These are phyloP conservation scores for Haliclona indistincta DNA, from an alignment of 37 sponge, comb jelly and placozoan species.

Conservation along the genomic window DNA sequence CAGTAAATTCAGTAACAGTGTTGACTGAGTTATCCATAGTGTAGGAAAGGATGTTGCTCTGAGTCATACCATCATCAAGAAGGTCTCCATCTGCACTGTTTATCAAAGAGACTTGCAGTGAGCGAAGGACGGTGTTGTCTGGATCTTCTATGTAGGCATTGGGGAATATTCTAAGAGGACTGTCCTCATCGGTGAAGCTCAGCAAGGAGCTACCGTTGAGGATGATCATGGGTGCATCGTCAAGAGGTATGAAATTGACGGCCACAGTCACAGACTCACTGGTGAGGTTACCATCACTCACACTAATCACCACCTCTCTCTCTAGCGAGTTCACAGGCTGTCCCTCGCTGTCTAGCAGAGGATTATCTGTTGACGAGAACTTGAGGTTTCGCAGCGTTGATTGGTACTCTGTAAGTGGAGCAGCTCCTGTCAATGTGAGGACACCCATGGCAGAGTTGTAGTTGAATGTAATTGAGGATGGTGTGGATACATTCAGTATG, in stretches of 20 bases:
- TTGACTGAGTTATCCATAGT: neutral
- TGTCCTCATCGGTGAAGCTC: slow-evolving; percentile 44
- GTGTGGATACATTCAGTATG: neutral
- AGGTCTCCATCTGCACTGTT: slow-evolving; percentile 9
- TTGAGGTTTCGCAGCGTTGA: slow-evolving; percentile 17
- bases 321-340: slow-evolving; percentile 1
- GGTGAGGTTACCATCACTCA: slow-evolving; percentile 53
- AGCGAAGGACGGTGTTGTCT: slow-evolving; percentile 38
- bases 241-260: slow-evolving; percentile 46
- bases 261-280: slow-evolving; percentile 16
- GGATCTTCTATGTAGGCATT: slow-evolving; percentile 41
- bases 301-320: slow-evolving; percentile 32
- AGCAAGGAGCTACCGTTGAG: neutral
- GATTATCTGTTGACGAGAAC: slow-evolving; percentile 50
- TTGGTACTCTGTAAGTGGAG: slow-evolving; percentile 28
- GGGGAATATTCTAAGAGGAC: slow-evolving; percentile 26
- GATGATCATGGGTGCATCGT: slow-evolving; percentile 48
- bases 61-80: slow-evolving; percentile 17
- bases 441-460: slow-evolving; percentile 24
- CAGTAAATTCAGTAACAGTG: slow-evolving; percentile 10
- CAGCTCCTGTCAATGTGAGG: slow-evolving; percentile 44
- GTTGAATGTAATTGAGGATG: neutral
- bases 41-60: slow-evolving; percentile 8
- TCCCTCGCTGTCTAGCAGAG: slow-evolving; percentile 53
- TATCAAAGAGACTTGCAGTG: slow-evolving; percentile 13